phyloP scores from a whole-genome alignment of 1,140 invertebrate genomes.

The Aphelenchoides fujianensis region DNA sequence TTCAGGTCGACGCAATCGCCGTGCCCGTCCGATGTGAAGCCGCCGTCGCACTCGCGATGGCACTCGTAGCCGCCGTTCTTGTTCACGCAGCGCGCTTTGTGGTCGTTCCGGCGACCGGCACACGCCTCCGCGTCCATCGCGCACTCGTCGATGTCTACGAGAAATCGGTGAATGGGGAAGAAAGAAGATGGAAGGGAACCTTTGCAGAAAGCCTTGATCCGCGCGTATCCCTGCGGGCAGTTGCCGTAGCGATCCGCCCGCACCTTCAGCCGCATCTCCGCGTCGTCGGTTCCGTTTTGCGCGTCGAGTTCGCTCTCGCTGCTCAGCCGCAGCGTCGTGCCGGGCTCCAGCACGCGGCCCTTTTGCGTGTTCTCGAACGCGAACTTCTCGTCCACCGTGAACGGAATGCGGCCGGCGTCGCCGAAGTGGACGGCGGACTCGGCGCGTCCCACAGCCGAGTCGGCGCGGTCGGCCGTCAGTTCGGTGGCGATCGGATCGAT shows the following conservation, averaged over 20 bases:
- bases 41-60: constrained; percentile 23
- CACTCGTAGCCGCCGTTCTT: constrained; percentile 44
- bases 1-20: constrained; percentile 43
- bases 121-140: constrained; percentile 25
- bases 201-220: constrained; percentile 35
- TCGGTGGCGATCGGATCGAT: constrained; percentile 39
- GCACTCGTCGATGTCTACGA: constrained; percentile 47
- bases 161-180: not conserved
- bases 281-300: constrained; percentile 4
- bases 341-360: constrained; percentile 5
- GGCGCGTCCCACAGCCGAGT: constrained; percentile 33
- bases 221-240: constrained; percentile 40
- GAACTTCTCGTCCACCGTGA: constrained; percentile 35
- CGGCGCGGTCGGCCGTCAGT: constrained; percentile 33
- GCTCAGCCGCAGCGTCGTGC: constrained; percentile 29
- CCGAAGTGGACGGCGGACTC: constrained; percentile 42
- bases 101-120: constrained; percentile 16
- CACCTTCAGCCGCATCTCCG: constrained; percentile 27
- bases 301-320: not conserved
- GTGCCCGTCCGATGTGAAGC: constrained; percentile 29
- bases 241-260: constrained; percentile 24
- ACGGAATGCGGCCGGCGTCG: constrained; percentile 17
- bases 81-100: constrained; percentile 32
- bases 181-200: constrained; percentile 24
- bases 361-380: constrained; percentile 26